Evolutionary conservation across 2,797 vertebrate genomes (phyloP).

Genomic region (Loris lydekkerianus): DNA sequence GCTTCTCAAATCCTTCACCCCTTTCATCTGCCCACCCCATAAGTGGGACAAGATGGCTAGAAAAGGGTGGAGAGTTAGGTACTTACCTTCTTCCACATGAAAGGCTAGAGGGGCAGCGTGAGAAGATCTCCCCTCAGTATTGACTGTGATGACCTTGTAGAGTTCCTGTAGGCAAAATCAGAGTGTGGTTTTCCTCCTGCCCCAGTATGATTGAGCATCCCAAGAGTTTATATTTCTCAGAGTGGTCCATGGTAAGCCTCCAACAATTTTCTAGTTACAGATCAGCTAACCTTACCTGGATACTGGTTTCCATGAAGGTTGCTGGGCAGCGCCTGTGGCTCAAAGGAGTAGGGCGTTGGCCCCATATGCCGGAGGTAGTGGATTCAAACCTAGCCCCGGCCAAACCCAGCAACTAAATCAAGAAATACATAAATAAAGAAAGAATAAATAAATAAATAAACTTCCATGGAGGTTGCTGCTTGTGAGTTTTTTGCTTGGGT

Average conservation of each 20-base stretch:
- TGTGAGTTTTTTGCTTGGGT: neutral
- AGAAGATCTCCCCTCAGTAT: neutral
- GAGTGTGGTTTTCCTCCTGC: neutral
- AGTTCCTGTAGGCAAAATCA: neutral
- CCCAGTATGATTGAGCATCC: neutral
- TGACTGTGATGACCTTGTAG: neutral
- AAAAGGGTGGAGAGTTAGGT: neutral
- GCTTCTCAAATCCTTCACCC: neutral
- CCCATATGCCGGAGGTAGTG: no score
- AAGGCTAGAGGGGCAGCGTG: neutral
- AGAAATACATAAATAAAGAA: no score
- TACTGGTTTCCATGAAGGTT: neutral
- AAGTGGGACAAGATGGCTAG: neutral
- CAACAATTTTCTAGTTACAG: neutral
- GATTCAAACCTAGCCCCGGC: no score
- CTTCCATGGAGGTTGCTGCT: neutral
- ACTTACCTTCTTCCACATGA: neutral
- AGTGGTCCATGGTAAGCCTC: neutral
- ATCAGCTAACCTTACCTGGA: neutral
- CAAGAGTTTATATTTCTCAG: neutral
- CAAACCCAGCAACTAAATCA: no score
- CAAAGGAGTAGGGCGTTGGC: no score
- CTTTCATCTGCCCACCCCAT: neutral
- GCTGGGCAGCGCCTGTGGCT: neutral
- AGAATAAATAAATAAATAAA: no score